These are phyloP conservation scores for Diadema setosum DNA, from an alignment of 35 echinoderm and acorn worm species.

Conservation along the genomic window DNA sequence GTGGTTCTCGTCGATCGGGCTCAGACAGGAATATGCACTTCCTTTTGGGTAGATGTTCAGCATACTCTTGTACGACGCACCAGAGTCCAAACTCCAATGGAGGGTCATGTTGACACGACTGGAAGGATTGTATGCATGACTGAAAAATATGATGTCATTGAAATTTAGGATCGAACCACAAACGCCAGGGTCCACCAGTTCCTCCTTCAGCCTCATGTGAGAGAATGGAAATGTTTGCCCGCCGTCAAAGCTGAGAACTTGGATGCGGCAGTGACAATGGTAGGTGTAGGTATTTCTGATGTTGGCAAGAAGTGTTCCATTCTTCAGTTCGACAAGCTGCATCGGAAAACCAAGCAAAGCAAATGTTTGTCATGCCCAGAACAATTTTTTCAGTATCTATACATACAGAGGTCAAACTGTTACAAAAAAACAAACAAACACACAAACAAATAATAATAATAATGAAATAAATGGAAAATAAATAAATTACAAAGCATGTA, in stretches of 20 bases:
- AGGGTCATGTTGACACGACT: constrained; percentile 71
- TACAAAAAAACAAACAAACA: too few species aligned
- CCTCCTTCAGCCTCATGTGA: constrained; percentile 20
- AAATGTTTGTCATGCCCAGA: too few species aligned
- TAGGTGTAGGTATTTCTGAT: constrained; percentile 63
- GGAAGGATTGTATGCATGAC: constrained; percentile 18
- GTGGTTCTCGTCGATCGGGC: constrained; percentile 63
- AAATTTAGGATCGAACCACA: constrained; percentile 60
- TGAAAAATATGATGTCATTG: constrained; percentile 45
- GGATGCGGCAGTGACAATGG: constrained; percentile 72
- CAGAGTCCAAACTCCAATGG: constrained; percentile 66
- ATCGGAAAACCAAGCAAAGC: neutral
- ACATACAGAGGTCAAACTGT: too few species aligned
- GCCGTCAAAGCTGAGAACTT: constrained; percentile 60
- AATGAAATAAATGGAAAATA: too few species aligned
- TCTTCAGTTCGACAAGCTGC: constrained; percentile 75
- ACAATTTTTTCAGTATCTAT: too few species aligned
- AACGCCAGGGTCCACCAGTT: constrained; percentile 62
- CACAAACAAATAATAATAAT: too few species aligned
- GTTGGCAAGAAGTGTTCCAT: constrained; percentile 63
- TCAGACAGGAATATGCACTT: constrained; percentile 83
- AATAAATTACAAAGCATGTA: too few species aligned
- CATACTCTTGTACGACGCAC: constrained; percentile 33
- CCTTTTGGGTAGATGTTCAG: constrained; percentile 41
- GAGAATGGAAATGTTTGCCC: constrained; percentile 57